Conservation (phyloP, 2,888 invertebrate species). For the Eurytoma adleriae region DNA sequence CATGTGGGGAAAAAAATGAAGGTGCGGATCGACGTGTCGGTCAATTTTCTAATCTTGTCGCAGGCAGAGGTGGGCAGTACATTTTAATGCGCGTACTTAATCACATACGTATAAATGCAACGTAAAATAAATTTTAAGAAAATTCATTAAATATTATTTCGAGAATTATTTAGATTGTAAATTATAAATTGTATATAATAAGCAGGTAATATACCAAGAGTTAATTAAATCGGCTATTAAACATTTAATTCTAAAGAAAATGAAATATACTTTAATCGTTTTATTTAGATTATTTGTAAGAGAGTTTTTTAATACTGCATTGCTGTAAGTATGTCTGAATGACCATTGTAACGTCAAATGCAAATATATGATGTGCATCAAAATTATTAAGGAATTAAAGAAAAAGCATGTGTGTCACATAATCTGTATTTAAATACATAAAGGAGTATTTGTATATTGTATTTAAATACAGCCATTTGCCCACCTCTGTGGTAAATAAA, state of each 20-base stretch:
- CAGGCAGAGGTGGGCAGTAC: constrained; percentile 54
- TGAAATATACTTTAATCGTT: background rate
- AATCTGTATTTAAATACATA: constrained; percentile 53
- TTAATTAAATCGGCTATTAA: constrained; percentile 11
- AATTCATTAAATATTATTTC: constrained; percentile 23
- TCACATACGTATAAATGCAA: constrained; percentile 37
- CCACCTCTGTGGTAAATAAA: constrained; percentile 64
- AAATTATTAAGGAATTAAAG: constrained; percentile 23
- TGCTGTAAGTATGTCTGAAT: constrained; percentile 32
- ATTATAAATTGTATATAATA: constrained; percentile 35
- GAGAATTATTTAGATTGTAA: constrained; percentile 21
- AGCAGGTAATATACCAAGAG: constrained; percentile 6
- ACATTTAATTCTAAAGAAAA: background rate
- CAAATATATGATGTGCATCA: constrained; percentile 19
- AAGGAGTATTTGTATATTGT: constrained; percentile 45
- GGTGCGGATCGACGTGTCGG: constrained; percentile 25
- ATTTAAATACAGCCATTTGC: constrained; percentile 49
- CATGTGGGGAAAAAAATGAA: constrained; percentile 22
- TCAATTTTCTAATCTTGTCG: constrained; percentile 38
- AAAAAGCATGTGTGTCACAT: constrained; percentile 33
- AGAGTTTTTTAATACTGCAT: constrained; percentile 14
- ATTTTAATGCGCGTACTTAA: constrained; percentile 53
- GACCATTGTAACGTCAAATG: constrained; percentile 55
- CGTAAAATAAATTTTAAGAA: constrained; percentile 30
- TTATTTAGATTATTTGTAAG: constrained; percentile 11